phyloP scores from a whole-genome alignment of 1,140 invertebrate genomes.

The Zaprionus kolodkinae region DNA sequence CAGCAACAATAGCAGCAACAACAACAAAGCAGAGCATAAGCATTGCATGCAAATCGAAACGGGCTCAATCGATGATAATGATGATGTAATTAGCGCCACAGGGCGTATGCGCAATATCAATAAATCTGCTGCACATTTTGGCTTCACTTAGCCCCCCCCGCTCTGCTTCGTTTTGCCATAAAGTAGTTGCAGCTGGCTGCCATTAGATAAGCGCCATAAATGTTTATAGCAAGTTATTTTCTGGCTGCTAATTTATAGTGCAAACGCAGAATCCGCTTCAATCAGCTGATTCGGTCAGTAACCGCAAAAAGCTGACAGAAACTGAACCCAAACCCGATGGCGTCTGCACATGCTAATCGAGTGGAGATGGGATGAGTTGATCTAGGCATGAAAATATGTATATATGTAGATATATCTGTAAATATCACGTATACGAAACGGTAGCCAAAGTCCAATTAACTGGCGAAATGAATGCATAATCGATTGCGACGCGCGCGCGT shows the following conservation, averaged over 20 bases:
- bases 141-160: conserved; percentile 9
- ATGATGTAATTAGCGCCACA: conserved; percentile 72
- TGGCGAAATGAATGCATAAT: conserved; percentile 66
- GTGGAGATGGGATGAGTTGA: background rate
- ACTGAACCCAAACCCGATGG: background rate
- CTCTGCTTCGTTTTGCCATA: background rate
- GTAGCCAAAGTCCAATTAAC: conserved; percentile 63
- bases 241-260: conserved; percentile 52
- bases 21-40: conserved; percentile 31
- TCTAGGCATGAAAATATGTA: background rate
- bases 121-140: conserved; percentile 28
- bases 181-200: background rate
- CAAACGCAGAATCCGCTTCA: conserved; percentile 17
- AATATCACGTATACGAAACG: conserved; percentile 33
- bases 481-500: conserved; percentile 47
- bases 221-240: conserved; percentile 25
- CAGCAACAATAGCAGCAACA: conserved; percentile 25
- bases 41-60: conserved; percentile 68
- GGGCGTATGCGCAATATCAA: conserved; percentile 55
- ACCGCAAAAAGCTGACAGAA: conserved; percentile 40
- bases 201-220: conserved; percentile 52
- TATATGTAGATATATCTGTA: conserved; percentile 2
- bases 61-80: conserved; percentile 38
- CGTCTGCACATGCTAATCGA: conserved; percentile 21
- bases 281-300: conserved; percentile 34